These are phyloP conservation scores for Plusia festucae DNA, from an alignment of 2,888 invertebrate genomes.

Conservation along the genomic window DNA sequence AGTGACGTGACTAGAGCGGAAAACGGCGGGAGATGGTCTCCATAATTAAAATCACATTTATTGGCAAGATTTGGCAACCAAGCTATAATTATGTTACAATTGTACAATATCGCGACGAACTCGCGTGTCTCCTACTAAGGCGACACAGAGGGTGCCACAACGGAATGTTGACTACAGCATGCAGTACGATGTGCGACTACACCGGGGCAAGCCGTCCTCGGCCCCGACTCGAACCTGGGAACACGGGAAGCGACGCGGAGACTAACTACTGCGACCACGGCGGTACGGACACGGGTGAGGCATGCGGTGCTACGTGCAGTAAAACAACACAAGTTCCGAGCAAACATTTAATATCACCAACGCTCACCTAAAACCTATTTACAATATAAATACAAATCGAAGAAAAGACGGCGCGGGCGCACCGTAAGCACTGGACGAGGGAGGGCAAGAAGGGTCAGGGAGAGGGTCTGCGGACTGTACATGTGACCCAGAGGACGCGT, in stretches of 20 bases:
- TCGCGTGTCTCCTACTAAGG: slow-evolving; percentile 5
- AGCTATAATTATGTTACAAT: not conserved
- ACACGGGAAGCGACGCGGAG: not conserved
- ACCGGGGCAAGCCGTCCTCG: slow-evolving; percentile 11
- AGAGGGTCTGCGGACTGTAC: slow-evolving; percentile 77
- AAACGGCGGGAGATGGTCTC: not conserved
- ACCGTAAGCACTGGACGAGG: slow-evolving; percentile 50
- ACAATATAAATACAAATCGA: slow-evolving; percentile 84
- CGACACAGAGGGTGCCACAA: not conserved
- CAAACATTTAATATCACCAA: slow-evolving; percentile 85
- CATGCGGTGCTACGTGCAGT: slow-evolving; percentile 69
- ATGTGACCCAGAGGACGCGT: slow-evolving; percentile 57
- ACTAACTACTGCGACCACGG: slow-evolving; percentile 23
- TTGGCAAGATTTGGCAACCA: slow-evolving; percentile 9
- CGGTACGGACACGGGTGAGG: slow-evolving; percentile 23
- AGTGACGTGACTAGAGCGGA: slow-evolving; percentile 32
- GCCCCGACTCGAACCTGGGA: not conserved
- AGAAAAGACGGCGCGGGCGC: slow-evolving; percentile 46
- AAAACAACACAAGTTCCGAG: slow-evolving; percentile 75
- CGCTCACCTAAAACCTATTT: slow-evolving; percentile 86
- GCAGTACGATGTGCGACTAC: slow-evolving; percentile 10
- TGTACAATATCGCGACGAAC: not conserved
- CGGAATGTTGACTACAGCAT: slow-evolving; percentile 8
- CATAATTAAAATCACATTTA: slow-evolving; percentile 4
- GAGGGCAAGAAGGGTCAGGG: slow-evolving; percentile 32